Evolutionary conservation across 2,113 vertebrate species (phyloP).

Genomic region (Limnothrissa miodon): DNA sequence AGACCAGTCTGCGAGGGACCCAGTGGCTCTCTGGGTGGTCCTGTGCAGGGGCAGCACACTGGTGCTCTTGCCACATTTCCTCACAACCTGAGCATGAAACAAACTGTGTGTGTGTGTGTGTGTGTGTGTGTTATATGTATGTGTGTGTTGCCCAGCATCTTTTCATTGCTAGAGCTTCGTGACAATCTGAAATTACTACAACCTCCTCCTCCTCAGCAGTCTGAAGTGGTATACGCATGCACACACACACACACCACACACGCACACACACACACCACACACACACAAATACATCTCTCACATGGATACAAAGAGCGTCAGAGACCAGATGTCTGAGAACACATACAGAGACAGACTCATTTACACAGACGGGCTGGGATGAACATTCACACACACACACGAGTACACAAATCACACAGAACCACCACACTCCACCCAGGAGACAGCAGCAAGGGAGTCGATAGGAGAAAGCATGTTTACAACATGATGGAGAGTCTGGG

Average conservation of each 20-base stretch:
- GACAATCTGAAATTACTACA: background rate
- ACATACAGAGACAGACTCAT: background rate
- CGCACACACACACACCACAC: background rate
- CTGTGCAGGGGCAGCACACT: too few relatives aligned
- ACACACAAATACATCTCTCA: too few relatives aligned
- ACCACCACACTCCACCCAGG: constrained; percentile 47
- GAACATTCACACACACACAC: background rate
- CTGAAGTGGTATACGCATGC: background rate
- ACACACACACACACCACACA: background rate
- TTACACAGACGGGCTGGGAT: background rate
- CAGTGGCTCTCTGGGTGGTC: too few relatives aligned
- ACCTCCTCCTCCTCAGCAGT: background rate
- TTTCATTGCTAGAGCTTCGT: background rate
- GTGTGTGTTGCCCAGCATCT: constrained; percentile 16
- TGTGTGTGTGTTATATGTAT: constrained; percentile 27
- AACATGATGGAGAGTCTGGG: constrained; percentile 32
- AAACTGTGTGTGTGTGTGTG: constrained; percentile 15
- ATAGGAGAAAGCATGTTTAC: constrained; percentile 59
- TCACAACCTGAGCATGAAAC: background rate
- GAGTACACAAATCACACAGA: constrained; percentile 22
- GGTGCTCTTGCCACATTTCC: too few relatives aligned
- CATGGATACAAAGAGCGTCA: background rate
- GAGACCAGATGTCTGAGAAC: too few relatives aligned
- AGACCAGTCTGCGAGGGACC: too few relatives aligned
- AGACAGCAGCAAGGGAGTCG: constrained; percentile 34